Evolutionary conservation across 2,797 vertebrate species (phyloP).

Genomic region (Syndactyla subalaris): DNA sequence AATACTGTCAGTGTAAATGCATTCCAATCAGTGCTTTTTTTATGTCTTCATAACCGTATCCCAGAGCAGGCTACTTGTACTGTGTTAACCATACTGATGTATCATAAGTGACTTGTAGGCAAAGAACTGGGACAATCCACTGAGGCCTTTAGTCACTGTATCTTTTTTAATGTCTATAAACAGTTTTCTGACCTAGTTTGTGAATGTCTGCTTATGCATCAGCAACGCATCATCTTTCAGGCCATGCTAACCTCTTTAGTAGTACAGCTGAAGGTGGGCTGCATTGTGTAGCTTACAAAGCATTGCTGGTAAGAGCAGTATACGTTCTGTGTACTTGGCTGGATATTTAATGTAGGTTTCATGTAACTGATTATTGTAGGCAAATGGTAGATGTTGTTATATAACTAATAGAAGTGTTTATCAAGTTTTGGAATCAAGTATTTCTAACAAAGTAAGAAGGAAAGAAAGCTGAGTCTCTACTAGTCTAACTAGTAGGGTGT

Average conservation of each 20-base stretch:
- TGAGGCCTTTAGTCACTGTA: not conserved
- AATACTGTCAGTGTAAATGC: not conserved
- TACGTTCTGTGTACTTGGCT: not conserved
- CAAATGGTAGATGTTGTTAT: not conserved
- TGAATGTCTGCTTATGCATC: not conserved
- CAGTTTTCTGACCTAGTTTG: slow-evolving; percentile 1
- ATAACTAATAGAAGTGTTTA: not conserved
- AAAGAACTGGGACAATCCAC: not conserved
- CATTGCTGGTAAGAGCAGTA: not conserved
- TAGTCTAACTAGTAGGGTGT: not conserved
- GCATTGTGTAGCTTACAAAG: not conserved
- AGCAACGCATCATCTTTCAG: not conserved
- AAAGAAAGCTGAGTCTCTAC: not conserved
- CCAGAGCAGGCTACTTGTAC: not conserved
- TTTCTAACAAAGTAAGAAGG: not conserved
- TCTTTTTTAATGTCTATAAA: slow-evolving; percentile 22
- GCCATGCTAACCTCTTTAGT: not conserved
- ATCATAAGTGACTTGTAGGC: not conserved
- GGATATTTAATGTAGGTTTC: not conserved
- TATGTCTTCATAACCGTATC: not conserved
- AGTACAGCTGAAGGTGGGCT: not conserved
- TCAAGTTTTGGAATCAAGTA: not conserved
- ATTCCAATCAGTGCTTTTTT: not conserved
- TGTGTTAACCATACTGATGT: not conserved
- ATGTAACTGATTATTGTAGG: not conserved